phyloP scores from a whole-genome alignment of 2,888 invertebrate species.

The Philereme transversata region DNA sequence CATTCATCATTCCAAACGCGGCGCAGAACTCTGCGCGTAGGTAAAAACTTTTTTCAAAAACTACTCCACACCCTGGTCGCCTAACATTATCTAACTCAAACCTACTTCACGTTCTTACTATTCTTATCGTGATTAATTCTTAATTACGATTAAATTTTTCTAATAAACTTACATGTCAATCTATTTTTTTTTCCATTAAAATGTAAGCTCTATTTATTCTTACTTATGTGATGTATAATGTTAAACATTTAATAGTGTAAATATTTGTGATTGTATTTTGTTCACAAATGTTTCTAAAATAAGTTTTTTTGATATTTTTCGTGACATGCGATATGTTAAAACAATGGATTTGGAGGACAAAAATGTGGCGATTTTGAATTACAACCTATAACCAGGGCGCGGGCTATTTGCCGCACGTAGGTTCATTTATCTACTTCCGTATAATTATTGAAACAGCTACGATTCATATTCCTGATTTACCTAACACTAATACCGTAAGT shows the following conservation, averaged over 20 bases:
- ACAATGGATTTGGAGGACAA: conserved; percentile 45
- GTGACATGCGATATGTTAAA: conserved; percentile 61
- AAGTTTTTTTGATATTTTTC: conserved; percentile 55
- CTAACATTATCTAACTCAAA: conserved; percentile 82
- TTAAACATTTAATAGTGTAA: conserved; percentile 81
- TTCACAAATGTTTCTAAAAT: conserved; percentile 68
- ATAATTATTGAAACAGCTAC: conserved; percentile 33
- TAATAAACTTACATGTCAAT: conserved; percentile 78
- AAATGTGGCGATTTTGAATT: conserved; percentile 39
- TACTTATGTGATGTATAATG: conserved; percentile 77
- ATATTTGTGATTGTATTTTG: conserved; percentile 73
- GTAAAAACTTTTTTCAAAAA: conserved; percentile 84
- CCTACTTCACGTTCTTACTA: conserved; percentile 75
- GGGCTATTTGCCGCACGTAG: conserved; percentile 20
- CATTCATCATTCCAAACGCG: conserved; percentile 66
- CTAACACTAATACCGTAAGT: conserved; percentile 53
- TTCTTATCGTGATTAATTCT: conserved; percentile 76
- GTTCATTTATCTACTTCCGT: conserved; percentile 36
- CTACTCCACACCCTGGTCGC: conserved; percentile 84
- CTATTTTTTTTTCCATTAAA: conserved; percentile 71
- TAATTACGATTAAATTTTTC: conserved; percentile 73
- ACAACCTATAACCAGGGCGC: conserved; percentile 24
- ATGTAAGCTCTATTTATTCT: conserved; percentile 81
- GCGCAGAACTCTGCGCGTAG: conserved; percentile 72
- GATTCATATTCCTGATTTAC: conserved; percentile 44